Base-by-base conservation (phyloP, 2,888 invertebrate genomes). In the Dendrolimus pini region DNA sequence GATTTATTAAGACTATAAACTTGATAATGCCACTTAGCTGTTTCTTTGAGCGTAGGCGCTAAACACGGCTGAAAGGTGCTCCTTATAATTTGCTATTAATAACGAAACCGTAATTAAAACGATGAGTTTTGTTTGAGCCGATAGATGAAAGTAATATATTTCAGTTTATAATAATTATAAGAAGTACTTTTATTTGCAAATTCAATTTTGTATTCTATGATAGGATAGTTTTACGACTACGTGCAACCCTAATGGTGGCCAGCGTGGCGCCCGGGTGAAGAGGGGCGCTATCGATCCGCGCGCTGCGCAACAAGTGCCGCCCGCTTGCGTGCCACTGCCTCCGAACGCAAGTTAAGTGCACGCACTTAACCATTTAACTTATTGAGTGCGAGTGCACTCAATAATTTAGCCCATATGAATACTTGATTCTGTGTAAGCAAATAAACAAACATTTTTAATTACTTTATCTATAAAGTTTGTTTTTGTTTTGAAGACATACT, bases 271-370 rank as follows among this genome's bases (percentile, higher is more conserved):
- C 54, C 41, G 57, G 54, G 54, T 54, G 56, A 41, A 58, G 62
- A 61, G 66, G 60, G 69, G 62, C 59, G 62, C 62, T 82, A 88
- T 88, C 85, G 88, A 88, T 87, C 82, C 72, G 65, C 68, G 67
- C 70, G 67, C 81, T 80, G 87, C 87, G 88, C 87, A 88, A 88
- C 88, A 88, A 85, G 88, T 88, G 82, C 57, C 30, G 41, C 54
- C 30, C 12, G 54, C n/a, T 41, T 30, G 57, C 61, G 18, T 47
- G 54, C 54, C 57, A 47, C 47, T 54, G 14, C 41, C 41, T 13
- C 52, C 54, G 52, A 52, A n/a, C 18, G 30, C 12, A 41, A 18
- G 55, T 12, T 41, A 41, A 42, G n/a, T 56, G 56, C 41, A 54
- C 58, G 47, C 47, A 30, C 6, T 47, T 12, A 47, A 47, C 47